Base-by-base conservation (phyloP, 2,797 vertebrate genomes). In the Scleropages formosus region DNA sequence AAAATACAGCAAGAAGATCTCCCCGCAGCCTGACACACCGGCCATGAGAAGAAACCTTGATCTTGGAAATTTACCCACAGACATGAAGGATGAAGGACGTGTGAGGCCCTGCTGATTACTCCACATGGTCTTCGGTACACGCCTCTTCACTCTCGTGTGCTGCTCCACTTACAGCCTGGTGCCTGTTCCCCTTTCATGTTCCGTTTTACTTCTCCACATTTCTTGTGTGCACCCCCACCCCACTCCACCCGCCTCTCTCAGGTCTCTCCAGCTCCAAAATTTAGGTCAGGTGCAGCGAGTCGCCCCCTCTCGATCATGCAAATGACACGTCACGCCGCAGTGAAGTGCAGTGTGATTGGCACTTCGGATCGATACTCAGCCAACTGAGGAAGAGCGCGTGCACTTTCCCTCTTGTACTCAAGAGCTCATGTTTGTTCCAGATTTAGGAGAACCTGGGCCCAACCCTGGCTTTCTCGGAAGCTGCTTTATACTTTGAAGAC, bases 11-110 rank as follows among this genome's bases (percentile, higher is more conserved):
- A 15, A 24, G 24, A 49, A 70, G 26, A 70, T 70, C 68, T 70
- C 49, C 24, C 68, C 53, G 49, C 49, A 70, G 68, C 11, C 8
- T 47, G 68, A 70, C 49, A 56, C 47, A 26, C 47, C 13, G 11
- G 68, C 70, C 51, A 53, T 47, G 22, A 70, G 68, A 70, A 24
- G 68, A 70, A 22, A 56, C 68, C 68, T 70, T 70, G 68, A 70
- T 70, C 68, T 70, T 53, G 27, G 16, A 53, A 51, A 70, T 56
- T 70, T 70, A 53, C 49, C 8, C 22, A 70, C 68, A 56, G 68
- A 51, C 47, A 69, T 69, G 22, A 69, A 12, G 31, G 31, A 39
- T 39, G 31, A 39, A 39, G 61, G 22, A 64, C 15, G 10, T 39
- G 62, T 24, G 11, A 64, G 31, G 49, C 49, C 68, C 68, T 51